Percentiles rank a stretch among this genome's conserved stretches.
phyloP scores from a whole-genome alignment of 2,113 vertebrate genomes.

The Benitochromis conjunctus region DNA sequence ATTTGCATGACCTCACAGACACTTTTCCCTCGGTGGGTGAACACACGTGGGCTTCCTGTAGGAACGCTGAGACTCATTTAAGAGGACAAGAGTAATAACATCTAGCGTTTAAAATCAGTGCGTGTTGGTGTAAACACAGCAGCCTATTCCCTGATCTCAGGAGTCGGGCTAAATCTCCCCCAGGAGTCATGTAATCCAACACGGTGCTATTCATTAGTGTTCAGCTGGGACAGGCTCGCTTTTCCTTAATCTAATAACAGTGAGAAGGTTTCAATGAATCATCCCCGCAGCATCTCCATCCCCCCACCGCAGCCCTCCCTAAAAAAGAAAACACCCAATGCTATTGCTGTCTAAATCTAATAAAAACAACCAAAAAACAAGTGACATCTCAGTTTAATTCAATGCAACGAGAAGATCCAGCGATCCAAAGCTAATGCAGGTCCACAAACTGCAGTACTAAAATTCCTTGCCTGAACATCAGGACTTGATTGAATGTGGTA shows the following conservation, averaged over 20 bases:
- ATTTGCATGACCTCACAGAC: background rate
- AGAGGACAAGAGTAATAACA: constrained; percentile 10
- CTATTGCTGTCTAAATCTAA: background rate
- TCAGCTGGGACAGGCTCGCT: constrained; percentile 2
- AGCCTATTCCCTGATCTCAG: background rate
- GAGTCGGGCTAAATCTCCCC: constrained; percentile 13
- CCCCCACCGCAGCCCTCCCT: background rate
- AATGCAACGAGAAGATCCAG: background rate
- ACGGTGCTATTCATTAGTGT: constrained; percentile 29
- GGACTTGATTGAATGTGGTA: background rate
- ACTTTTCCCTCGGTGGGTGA: background rate
- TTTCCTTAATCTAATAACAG: constrained; percentile 18
- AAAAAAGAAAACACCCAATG: background rate
- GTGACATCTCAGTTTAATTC: background rate
- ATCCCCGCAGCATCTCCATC: background rate
- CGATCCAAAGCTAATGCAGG: background rate
- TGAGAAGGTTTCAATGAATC: background rate
- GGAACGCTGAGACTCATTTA: background rate
- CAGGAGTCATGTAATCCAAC: constrained; percentile 35
- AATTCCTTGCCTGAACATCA: background rate
- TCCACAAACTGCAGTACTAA: background rate
- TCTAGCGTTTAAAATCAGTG: constrained; percentile 15
- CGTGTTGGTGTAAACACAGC: background rate
- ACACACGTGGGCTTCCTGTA: background rate
- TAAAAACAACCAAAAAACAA: background rate